phyloP scores from a whole-genome alignment of 53 echinoderm and acorn worm species.

The Paelopatides confundens region DNA sequence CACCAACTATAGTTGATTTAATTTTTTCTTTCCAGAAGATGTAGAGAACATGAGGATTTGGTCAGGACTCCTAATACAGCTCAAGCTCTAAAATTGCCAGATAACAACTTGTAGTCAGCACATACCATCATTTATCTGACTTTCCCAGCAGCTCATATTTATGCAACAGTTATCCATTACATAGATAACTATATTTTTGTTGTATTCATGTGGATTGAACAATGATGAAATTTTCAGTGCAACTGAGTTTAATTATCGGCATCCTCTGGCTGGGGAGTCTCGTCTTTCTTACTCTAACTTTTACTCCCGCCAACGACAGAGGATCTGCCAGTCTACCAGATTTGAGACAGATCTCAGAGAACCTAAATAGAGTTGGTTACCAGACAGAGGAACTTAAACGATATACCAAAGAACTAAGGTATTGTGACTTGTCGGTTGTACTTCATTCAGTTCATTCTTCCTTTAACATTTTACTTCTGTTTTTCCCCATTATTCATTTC shows the following conservation, averaged over 20 bases:
- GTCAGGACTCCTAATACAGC: too few species aligned
- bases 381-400: slow-evolving; percentile 77
- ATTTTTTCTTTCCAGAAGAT: too few species aligned
- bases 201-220: not conserved
- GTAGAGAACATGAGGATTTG: too few species aligned
- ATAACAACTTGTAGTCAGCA: too few species aligned
- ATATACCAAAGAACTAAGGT: slow-evolving; percentile 82
- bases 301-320: slow-evolving; percentile 58
- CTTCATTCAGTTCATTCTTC: not conserved
- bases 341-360: slow-evolving; percentile 63
- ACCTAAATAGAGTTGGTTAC: slow-evolving; percentile 68
- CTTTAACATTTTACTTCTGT: too few species aligned
- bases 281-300: slow-evolving; percentile 69
- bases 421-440: not conserved
- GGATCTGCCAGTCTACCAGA: slow-evolving; percentile 47
- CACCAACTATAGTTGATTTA: too few species aligned
- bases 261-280: slow-evolving; percentile 76
- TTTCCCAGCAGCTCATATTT: not conserved
- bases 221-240: slow-evolving; percentile 75
- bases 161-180: not conserved
- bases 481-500: too few species aligned
- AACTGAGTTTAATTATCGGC: slow-evolving; percentile 67
- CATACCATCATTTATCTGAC: too few species aligned
- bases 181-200: not conserved
- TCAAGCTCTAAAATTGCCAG: too few species aligned